Percentiles rank a stretch among this genome's conserved stretches.
Conservation (phyloP, 2,888 invertebrate genomes). For the Nemoura dubitans region DNA sequence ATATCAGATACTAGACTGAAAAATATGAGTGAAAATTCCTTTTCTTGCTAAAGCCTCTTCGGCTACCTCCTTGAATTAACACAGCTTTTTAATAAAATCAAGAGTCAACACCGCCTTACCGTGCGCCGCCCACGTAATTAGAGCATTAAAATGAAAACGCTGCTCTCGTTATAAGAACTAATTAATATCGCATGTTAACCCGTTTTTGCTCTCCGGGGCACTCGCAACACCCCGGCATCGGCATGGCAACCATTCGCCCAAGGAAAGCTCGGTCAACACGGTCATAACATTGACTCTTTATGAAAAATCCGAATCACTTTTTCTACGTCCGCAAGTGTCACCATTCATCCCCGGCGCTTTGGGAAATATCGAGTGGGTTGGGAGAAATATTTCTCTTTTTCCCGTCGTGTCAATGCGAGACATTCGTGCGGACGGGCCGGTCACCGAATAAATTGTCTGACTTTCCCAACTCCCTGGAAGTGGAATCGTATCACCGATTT, state of each 20-base stretch:
- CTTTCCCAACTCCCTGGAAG: not conserved
- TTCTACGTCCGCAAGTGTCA: not conserved
- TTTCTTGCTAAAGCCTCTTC: not conserved
- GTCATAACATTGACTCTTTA: not conserved
- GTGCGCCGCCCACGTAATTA: not conserved
- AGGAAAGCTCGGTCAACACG: not conserved
- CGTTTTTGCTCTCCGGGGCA: not conserved
- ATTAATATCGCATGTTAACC: not conserved
- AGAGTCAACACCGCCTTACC: not conserved
- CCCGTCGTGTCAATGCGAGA: not conserved
- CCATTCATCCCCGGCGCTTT: not conserved
- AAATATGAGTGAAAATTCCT: not conserved
- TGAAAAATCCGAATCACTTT: not conserved
- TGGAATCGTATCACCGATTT: not conserved
- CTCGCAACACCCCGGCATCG: not conserved
- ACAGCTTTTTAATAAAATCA: not conserved
- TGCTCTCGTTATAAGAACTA: not conserved
- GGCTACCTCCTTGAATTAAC: not conserved
- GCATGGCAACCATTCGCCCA: not conserved
- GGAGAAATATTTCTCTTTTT: not conserved
- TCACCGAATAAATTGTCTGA: not conserved
- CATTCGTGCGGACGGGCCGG: not conserved
- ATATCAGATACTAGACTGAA: no score
- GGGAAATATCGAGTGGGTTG: not conserved
- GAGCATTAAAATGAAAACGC: not conserved